Evolutionary conservation across 2,888 invertebrate genomes (phyloP), one percentile per base, ranked within the genome.

Genomic region (Sisyra terminalis): DNA sequence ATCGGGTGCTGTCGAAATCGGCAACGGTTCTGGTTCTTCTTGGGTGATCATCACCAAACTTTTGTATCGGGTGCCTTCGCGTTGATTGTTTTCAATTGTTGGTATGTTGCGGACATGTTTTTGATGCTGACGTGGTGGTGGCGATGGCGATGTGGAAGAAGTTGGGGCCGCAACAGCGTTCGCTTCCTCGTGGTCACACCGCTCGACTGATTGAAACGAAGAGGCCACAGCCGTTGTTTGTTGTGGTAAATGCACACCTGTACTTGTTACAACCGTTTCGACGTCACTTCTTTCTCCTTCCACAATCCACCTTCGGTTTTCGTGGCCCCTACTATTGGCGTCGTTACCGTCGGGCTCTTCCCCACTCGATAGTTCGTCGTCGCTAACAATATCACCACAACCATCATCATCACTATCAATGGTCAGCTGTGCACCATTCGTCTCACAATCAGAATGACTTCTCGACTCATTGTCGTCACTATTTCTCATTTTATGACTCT

Each of bases 21-120:
- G 50, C 38, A 55, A 55, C 48, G 46, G 44, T 46, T 5, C 24
- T 45, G 42, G 52, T 57, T 24, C 24, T 61, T 81, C 78, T 67
- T 83, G 84, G 57, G 85, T 86, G 67, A 87, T 87, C 84, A 86
- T 85, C 64, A 87, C 82, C 70, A 86, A 76, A 70, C 86, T 86
- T 57, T 82, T 83, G 63, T 85, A 87, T 60, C 81, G 80, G 64
- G 77, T 74, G 58, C 70, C 63, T 50, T 68, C 70, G 64, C 67
- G 67, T 15, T 15, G 29, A 55, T 57, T 53, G 49, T 54, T n/a
- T n/a, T n/a, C n/a, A n/a, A n/a, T n/a, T n/a, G n/a, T n/a, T n/a
- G n/a, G n/a, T n/a, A n/a, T n/a, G n/a, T n/a, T n/a, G n/a, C n/a
- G n/a, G n/a, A n/a, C n/a, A n/a, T n/a, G n/a, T n/a, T n/a, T n/a